These are phyloP conservation scores for Dicyrtoma fusca DNA, from an alignment of 2,888 invertebrate species.

Conservation along the genomic window DNA sequence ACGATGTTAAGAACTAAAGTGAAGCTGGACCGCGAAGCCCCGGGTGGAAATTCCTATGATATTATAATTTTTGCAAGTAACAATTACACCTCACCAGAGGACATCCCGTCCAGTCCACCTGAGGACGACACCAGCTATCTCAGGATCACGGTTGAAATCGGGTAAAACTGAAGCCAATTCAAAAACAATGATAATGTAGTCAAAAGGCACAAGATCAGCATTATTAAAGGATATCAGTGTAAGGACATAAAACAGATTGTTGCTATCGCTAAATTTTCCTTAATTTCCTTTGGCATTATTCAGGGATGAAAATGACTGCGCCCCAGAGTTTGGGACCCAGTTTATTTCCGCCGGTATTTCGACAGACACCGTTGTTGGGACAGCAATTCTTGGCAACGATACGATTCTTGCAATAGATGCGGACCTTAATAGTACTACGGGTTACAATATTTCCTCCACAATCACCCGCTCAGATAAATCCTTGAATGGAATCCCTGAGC, in stretches of 20 bases:
- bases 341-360: constrained; percentile 58
- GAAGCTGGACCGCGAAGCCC: not conserved
- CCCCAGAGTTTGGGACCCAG: constrained; percentile 64
- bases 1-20: not conserved
- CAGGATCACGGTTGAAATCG: constrained; percentile 61
- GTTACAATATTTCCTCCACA: constrained; percentile 21
- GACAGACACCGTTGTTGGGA: not conserved
- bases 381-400: not conserved
- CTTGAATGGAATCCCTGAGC: not conserved
- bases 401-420: constrained; percentile 25
- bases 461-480: constrained; percentile 11
- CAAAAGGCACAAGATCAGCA: too few relatives aligned
- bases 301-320: constrained; percentile 69
- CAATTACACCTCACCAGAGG: not conserved
- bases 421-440: constrained; percentile 19
- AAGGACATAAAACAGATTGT: too few relatives aligned
- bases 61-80: constrained; percentile 40
- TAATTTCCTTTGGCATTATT: too few relatives aligned
- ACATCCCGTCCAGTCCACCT: not conserved
- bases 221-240: too few relatives aligned
- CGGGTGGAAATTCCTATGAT: constrained; percentile 39
- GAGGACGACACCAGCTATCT: constrained; percentile 21
- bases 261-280: too few relatives aligned
- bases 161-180: too few relatives aligned
- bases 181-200: too few relatives aligned